phyloP scores from a whole-genome alignment of 2,888 invertebrate species.

The Heliconius erato region DNA sequence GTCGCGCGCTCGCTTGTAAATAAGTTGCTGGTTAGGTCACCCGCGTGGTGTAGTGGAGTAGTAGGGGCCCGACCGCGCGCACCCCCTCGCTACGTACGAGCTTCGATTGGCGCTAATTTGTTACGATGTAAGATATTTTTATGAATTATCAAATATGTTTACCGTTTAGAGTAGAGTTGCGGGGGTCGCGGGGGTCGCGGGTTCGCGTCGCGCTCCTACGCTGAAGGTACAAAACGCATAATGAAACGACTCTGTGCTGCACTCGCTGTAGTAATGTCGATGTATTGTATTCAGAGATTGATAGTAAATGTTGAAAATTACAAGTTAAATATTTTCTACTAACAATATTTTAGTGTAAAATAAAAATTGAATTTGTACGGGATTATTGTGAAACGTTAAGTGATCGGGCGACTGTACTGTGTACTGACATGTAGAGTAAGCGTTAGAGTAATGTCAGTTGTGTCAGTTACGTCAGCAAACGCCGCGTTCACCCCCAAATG shows the following conservation, averaged over 20 bases:
- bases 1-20: constrained; percentile 55
- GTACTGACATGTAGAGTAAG: constrained; percentile 8
- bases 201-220: constrained; percentile 66
- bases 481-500: constrained; percentile 62
- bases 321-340: constrained; percentile 20
- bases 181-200: constrained; percentile 59
- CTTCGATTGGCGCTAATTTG: constrained; percentile 14
- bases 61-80: constrained; percentile 76
- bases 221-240: constrained; percentile 81
- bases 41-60: constrained; percentile 51
- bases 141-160: constrained; percentile 27
- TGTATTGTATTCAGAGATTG: constrained; percentile 7
- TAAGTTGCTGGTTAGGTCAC: constrained; percentile 54
- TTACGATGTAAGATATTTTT: constrained; percentile 24
- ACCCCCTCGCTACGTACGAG: constrained; percentile 52
- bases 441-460: constrained; percentile 8
- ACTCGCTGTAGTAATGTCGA: background rate
- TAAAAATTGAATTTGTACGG: constrained; percentile 23
- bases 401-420: background rate
- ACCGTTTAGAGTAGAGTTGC: background rate
- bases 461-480: background rate
- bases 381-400: background rate
- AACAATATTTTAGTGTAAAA: constrained; percentile 22
- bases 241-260: constrained; percentile 52
- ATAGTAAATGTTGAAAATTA: constrained; percentile 14